Conservation (phyloP, 1,140 invertebrate species). For the Drosophila ananassae region DNA sequence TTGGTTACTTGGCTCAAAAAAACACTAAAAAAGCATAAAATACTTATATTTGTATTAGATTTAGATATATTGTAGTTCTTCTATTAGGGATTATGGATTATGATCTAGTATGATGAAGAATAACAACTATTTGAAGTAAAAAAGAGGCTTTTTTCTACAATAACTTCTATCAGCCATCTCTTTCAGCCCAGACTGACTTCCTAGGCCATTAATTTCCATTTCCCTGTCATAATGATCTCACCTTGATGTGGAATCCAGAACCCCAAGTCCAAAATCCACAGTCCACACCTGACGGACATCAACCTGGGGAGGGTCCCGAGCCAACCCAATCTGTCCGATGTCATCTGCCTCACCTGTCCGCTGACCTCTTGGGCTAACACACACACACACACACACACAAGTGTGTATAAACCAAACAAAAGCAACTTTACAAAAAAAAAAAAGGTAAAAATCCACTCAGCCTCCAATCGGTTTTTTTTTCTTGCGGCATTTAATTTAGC, state of each 20-base stretch:
- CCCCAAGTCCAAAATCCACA: neutral
- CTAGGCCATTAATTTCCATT: slow-evolving; percentile 9
- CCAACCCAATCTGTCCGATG: slow-evolving; percentile 47
- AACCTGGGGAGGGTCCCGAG: neutral
- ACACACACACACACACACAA: neutral
- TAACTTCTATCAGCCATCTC: no score
- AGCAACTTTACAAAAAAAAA: slow-evolving; percentile 1
- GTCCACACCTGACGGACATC: slow-evolving; percentile 14
- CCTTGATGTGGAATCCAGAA: neutral
- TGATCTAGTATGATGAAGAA: no score
- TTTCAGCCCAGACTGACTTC: neutral
- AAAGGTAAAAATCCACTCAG: slow-evolving; percentile 46
- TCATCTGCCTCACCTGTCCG: slow-evolving; percentile 45
- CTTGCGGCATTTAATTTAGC: slow-evolving; percentile 57
- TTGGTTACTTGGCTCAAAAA: no score
- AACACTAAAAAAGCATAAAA: no score
- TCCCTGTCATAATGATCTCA: slow-evolving; percentile 20
- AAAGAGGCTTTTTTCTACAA: no score
- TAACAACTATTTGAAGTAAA: no score
- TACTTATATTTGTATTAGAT: no score
- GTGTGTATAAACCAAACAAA: slow-evolving; percentile 25
- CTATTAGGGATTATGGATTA: no score
- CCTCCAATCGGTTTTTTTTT: slow-evolving; percentile 42
- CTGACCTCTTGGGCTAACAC: slow-evolving; percentile 20
- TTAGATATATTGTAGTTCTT: no score